Base-by-base conservation (phyloP, 2,888 invertebrate species). In the Acronicta alni region DNA sequence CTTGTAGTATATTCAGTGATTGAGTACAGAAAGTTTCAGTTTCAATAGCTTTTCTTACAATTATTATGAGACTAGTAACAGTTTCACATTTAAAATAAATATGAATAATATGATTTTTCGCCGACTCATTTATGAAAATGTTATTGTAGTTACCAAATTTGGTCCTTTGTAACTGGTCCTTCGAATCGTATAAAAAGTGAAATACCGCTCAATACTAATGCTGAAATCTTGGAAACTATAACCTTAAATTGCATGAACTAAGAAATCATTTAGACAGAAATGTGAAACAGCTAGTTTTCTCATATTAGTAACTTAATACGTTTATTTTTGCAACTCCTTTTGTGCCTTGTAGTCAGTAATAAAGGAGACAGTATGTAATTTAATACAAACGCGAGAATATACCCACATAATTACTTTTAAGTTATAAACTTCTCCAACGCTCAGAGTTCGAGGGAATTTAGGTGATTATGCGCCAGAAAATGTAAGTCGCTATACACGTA, bases 361-460 rank as follows among this genome's bases (percentile, higher is more conserved):
- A n/a, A 35, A 35, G n/a, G 35, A 35, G n/a, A 35, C n/a, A 35
- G n/a, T n/a, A 35, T n/a, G n/a, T 35, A 35, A 35, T 32, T 32
- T 32, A 32, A 32, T 43, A 15, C 9, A 23, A 23, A 23, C 3
- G 23, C n/a, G 32, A 32, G 32, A 14, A 32, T n/a, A 32, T 32
- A n/a, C 32, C 32, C 32, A n/a, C 32, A 32, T 32, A 32, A 32
- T 32, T 32, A 32, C 32, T 32, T 32, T 32, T 32, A 32, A 32
- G 32, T 32, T 32, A 32, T 32, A 32, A 32, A 32, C 32, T 32
- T 32, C 32, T 14, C 32, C 32, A 32, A 32, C 12, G 4, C n/a
- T 32, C 32, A 32, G 14, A 30, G 32, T 32, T 32, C n/a, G n/a
- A n/a, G 32, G n/a, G 12, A 32, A 32, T 32, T 32, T 32, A 14